Conservation (phyloP, 2,113 vertebrate genomes). For the Vidua macroura region DNA sequence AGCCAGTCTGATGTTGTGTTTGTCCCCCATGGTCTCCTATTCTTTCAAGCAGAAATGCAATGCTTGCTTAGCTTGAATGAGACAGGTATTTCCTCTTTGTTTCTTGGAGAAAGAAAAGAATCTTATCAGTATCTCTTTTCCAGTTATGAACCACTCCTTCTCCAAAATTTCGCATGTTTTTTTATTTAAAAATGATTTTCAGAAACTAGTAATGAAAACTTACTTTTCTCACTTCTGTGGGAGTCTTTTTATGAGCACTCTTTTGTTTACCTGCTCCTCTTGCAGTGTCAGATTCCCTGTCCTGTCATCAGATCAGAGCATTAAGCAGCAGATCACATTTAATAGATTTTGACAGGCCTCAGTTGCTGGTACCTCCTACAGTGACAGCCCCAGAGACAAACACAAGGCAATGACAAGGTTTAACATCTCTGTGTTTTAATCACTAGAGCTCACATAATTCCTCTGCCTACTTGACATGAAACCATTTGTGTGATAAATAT, state of each 20-base stretch:
- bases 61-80: neutral
- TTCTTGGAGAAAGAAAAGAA: neutral
- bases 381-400: constrained; percentile 51
- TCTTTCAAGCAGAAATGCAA: neutral
- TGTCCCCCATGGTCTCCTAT: neutral
- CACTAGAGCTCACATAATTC: constrained; percentile 43
- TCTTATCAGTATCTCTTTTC: neutral
- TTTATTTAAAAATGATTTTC: neutral
- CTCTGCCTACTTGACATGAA: constrained; percentile 25
- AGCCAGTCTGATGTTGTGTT: neutral
- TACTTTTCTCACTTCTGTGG: neutral
- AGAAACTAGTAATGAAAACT: neutral
- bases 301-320: neutral
- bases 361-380: constrained; percentile 53
- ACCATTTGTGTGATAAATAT: constrained; percentile 16
- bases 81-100: neutral
- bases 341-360: constrained; percentile 48
- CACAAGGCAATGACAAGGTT: constrained; percentile 50
- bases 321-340: constrained; percentile 41
- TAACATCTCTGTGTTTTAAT: constrained; percentile 57
- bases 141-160: neutral
- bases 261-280: neutral
- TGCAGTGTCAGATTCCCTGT: neutral
- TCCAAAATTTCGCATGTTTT: neutral
- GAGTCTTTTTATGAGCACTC: neutral